Percentiles rank a stretch among this genome's conserved stretches.
Evolutionary conservation across 2,797 vertebrate genomes (phyloP).

Genomic region (Erpetoichthys calabaricus): DNA sequence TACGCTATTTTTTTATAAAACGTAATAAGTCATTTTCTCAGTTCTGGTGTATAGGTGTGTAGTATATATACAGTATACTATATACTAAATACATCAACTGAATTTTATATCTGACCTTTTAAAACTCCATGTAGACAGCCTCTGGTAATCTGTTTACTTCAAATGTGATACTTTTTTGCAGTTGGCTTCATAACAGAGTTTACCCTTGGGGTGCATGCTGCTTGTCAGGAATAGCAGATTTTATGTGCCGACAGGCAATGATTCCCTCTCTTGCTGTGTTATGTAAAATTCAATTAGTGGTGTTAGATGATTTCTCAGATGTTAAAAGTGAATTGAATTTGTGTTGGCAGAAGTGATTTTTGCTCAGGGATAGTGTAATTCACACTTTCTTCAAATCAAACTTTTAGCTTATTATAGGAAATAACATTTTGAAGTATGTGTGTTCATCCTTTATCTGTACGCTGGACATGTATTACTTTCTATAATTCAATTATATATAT

Average conservation of each 20-base stretch:
- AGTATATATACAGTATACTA: conserved; percentile 15
- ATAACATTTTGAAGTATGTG: too few species aligned
- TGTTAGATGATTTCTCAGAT: background rate
- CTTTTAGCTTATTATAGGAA: background rate
- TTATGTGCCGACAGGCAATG: background rate
- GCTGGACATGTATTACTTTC: too few species aligned
- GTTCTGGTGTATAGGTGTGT: background rate
- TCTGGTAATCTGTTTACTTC: background rate
- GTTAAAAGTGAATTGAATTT: background rate
- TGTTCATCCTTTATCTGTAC: too few species aligned
- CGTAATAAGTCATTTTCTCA: too few species aligned
- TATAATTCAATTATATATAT: too few species aligned
- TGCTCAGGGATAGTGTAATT: background rate
- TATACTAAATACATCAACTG: background rate
- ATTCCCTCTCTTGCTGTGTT: background rate
- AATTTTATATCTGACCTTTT: background rate
- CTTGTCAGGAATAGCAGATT: background rate
- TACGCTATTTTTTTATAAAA: too few species aligned
- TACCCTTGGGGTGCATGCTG: background rate
- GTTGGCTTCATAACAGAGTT: too few species aligned
- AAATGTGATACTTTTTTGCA: background rate
- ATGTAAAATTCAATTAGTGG: conserved; percentile 1
- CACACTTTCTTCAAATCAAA: background rate
- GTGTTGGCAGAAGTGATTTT: background rate
- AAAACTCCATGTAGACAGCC: background rate